A percentile compares a stretch with the other conserved stretches of the same genome.
Conservation (phyloP, 2,797 vertebrate species). For the Numenius phaeopus region DNA sequence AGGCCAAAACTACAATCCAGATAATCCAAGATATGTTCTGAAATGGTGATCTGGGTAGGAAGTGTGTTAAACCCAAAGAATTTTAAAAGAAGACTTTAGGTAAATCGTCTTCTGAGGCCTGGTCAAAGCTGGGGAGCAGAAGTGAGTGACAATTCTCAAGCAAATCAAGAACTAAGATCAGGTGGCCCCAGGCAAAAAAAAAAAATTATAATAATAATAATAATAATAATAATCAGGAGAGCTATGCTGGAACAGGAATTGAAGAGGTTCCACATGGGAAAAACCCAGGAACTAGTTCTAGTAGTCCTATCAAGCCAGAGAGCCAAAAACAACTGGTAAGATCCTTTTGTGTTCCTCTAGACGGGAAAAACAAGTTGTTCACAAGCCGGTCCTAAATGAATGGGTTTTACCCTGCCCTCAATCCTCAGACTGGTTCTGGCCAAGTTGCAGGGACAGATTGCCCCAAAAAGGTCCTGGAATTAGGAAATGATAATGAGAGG, state of each 20-base stretch:
- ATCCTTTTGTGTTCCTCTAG: not conserved
- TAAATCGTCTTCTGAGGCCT: not conserved
- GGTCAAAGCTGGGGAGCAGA: not conserved
- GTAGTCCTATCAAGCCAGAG: not conserved
- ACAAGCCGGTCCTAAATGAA: not conserved
- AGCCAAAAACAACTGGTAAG: not conserved
- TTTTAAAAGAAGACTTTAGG: not conserved
- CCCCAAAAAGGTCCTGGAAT: not conserved
- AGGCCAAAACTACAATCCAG: not conserved
- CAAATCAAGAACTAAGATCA: not conserved
- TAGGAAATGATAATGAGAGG: not conserved
- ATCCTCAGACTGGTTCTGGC: not conserved
- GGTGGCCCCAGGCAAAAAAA: accelerated
- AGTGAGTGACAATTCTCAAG: not conserved
- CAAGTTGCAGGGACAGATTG: not conserved
- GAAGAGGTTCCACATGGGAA: not conserved
- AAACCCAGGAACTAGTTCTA: not conserved
- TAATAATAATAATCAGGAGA: not conserved
- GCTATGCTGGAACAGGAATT: not conserved
- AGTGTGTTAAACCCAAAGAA: not conserved
- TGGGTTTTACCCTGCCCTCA: not conserved
- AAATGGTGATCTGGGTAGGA: not conserved
- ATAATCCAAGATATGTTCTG: not conserved
- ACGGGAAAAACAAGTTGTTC: not conserved
- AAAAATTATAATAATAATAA: too few relatives aligned